Conservation (phyloP, 2,113 vertebrate genomes). For the Rhinogobius similis region DNA sequence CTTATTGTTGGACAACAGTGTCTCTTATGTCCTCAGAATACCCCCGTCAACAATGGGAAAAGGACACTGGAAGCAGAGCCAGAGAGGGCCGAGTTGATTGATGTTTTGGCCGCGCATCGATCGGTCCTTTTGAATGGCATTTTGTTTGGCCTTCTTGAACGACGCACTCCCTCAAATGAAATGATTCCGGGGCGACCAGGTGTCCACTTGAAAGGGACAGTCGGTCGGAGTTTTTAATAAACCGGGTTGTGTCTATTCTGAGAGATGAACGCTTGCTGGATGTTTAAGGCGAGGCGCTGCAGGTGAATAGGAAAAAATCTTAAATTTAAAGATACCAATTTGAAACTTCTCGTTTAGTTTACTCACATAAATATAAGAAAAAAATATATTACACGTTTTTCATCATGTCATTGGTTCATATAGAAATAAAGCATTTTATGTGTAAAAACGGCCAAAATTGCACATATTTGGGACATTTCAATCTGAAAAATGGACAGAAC, state of each 20-base stretch:
- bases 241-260: background rate
- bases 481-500: too few relatives aligned
- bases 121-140: conserved; percentile 43
- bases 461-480: too few relatives aligned
- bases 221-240: background rate
- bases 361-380: too few relatives aligned
- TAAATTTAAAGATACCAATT: too few relatives aligned
- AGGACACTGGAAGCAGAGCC: conserved; percentile 19
- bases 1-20: conserved; percentile 69
- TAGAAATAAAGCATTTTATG: too few relatives aligned
- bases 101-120: conserved; percentile 54
- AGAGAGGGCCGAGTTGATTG: conserved; percentile 31
- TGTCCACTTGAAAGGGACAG: background rate
- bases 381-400: too few relatives aligned
- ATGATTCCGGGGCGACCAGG: background rate
- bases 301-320: too few relatives aligned
- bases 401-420: too few relatives aligned
- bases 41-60: conserved; percentile 47
- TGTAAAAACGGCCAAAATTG: too few relatives aligned
- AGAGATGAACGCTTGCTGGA: too few relatives aligned
- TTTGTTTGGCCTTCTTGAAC: conserved; percentile 47
- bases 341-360: too few relatives aligned
- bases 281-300: too few relatives aligned
- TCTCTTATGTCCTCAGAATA: conserved; percentile 58
- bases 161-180: conserved; percentile 37